A percentile compares a stretch with the other conserved stretches of the same genome.
Evolutionary conservation across 2,797 vertebrate species (phyloP).

Genomic region (Lacerta bilineata): DNA sequence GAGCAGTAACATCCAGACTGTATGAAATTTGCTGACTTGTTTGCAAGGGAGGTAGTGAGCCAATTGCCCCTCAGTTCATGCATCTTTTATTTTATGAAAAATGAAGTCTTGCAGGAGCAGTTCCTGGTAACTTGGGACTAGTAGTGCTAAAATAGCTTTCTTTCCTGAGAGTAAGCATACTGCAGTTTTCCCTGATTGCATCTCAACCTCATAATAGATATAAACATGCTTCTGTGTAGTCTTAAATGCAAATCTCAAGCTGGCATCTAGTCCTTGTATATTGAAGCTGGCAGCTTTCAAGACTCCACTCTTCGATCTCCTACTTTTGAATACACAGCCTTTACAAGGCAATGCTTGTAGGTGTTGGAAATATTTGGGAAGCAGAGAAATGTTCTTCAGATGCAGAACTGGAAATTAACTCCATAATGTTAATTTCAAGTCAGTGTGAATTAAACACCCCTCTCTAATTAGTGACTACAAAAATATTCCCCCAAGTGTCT

Average conservation of each 20-base stretch:
- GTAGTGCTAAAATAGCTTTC: not conserved
- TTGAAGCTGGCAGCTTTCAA: not conserved
- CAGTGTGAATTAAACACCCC: not conserved
- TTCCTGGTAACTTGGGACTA: not conserved
- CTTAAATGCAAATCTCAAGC: not conserved
- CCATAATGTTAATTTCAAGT: not conserved
- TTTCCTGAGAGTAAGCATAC: not conserved
- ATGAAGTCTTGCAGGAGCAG: not conserved
- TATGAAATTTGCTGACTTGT: not conserved
- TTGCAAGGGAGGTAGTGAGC: not conserved
- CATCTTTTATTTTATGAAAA: not conserved
- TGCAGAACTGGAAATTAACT: not conserved
- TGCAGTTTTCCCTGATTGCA: not conserved
- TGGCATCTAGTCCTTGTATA: not conserved
- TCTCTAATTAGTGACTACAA: not conserved
- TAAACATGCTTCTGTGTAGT: accelerated
- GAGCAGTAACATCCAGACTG: not conserved
- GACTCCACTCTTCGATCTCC: not conserved
- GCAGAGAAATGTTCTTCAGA: not conserved
- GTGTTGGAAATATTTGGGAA: not conserved
- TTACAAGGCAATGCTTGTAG: not conserved
- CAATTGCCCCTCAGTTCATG: not conserved
- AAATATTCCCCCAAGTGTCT: not conserved
- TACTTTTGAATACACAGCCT: not conserved
- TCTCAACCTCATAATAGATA: not conserved